Evolutionary conservation across 2,797 vertebrate genomes (phyloP).

Genomic region (Poeciliopsis paucimaculata): DNA sequence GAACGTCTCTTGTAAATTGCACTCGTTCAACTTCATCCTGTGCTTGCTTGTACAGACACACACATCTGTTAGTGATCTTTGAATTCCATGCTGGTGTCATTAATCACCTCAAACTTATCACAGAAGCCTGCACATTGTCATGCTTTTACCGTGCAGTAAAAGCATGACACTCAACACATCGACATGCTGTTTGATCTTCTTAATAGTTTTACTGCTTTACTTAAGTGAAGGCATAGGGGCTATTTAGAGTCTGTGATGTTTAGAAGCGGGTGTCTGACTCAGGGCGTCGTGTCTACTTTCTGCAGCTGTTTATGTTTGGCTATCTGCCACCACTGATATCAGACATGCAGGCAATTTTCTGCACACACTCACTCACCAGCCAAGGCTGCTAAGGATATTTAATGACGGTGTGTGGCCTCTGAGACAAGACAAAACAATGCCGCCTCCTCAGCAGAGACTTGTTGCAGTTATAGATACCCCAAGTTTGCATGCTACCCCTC

Average conservation of each 20-base stretch:
- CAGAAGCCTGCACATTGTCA: constrained; percentile 24
- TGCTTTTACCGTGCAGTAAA: constrained; percentile 3
- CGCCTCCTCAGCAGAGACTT: not conserved
- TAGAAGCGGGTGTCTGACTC: constrained; percentile 31
- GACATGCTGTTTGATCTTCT: not conserved
- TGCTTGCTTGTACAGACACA: not conserved
- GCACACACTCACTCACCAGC: constrained; percentile 1
- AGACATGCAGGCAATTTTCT: constrained; percentile 20
- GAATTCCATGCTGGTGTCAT: constrained; percentile 51
- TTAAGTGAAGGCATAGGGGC: constrained; percentile 24
- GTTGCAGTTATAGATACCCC: not conserved
- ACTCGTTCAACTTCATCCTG: constrained; percentile 24
- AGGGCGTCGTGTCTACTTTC: constrained; percentile 32
- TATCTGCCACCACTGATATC: constrained; percentile 31
- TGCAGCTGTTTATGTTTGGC: constrained; percentile 59
- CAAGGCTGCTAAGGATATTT: constrained; percentile 18
- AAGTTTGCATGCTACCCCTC: not conserved
- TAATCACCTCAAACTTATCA: constrained; percentile 24
- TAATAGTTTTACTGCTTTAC: constrained; percentile 28
- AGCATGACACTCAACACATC: constrained; percentile 7
- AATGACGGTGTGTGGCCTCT: constrained; percentile 13
- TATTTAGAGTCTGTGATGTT: constrained; percentile 47
- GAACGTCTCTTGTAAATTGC: constrained; percentile 3
- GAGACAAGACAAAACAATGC: not conserved
- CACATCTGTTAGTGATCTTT: constrained; percentile 61